These are phyloP conservation scores for Colius striatus DNA, from an alignment of 2,113 vertebrate genomes.

Conservation along the genomic window DNA sequence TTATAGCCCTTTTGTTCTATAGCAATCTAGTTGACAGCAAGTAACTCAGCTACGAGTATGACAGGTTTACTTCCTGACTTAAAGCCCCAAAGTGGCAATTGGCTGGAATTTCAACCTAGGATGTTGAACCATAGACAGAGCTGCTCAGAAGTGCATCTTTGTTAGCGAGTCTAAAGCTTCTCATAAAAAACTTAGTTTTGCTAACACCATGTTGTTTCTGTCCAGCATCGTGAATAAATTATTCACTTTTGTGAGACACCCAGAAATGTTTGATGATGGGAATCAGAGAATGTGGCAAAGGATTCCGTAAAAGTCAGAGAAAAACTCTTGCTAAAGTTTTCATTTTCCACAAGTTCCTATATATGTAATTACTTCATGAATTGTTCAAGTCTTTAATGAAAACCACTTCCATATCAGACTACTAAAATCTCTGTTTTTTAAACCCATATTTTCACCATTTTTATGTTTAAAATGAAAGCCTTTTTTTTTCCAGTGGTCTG, in stretches of 20 bases:
- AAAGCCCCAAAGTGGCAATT: background rate
- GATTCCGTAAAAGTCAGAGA: background rate
- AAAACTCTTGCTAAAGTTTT: background rate
- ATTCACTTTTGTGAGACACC: background rate
- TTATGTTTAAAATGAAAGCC: background rate
- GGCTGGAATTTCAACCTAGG: background rate
- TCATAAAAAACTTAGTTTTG: background rate
- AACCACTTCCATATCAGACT: background rate
- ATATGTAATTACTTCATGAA: background rate
- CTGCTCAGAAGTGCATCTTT: background rate
- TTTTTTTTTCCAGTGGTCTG: background rate
- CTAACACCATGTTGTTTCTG: background rate
- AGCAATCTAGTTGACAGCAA: constrained; percentile 10
- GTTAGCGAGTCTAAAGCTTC: background rate
- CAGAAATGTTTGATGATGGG: background rate
- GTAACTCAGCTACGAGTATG: constrained; percentile 6
- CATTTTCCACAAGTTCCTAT: background rate
- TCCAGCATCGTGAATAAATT: background rate
- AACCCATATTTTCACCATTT: background rate
- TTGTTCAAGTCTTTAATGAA: background rate
- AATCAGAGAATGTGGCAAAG: background rate
- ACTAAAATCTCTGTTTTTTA: background rate
- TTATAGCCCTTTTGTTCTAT: background rate
- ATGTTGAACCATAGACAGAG: background rate
- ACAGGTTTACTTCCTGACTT: constrained; percentile 29